These are phyloP conservation scores for Conomelus anceps DNA, from an alignment of 2,888 invertebrate species.

Conservation along the genomic window DNA sequence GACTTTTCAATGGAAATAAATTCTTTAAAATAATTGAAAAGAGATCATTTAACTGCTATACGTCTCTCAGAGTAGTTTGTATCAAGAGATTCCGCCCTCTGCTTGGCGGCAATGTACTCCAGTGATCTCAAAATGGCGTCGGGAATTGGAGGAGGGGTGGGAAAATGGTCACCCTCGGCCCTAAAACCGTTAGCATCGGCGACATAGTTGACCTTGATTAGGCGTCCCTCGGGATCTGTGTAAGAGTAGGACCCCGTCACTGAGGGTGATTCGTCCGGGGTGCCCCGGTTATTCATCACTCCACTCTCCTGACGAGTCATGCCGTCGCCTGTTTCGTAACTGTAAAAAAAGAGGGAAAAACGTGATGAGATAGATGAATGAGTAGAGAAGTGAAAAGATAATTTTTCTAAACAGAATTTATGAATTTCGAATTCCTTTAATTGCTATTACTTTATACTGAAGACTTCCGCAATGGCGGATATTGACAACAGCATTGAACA, in stretches of 20 bases:
- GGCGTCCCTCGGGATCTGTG: constrained; percentile 64
- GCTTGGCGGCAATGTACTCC: constrained; percentile 50
- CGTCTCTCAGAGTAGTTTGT: neutral
- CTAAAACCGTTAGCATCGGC: constrained; percentile 63
- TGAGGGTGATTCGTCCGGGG: constrained; percentile 48
- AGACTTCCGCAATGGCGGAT: no score
- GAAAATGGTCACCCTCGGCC: constrained; percentile 38
- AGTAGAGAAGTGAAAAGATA: no score
- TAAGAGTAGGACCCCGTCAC: constrained; percentile 54
- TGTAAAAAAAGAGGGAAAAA: constrained; percentile 37
- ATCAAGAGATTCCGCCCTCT: neutral
- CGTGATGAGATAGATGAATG: constrained; percentile 35
- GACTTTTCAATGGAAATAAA: no score
- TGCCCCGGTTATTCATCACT: constrained; percentile 48
- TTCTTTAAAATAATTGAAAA: no score
- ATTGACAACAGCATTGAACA: no score
- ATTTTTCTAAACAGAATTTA: no score
- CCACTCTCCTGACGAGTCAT: constrained; percentile 53
- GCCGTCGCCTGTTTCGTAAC: constrained; percentile 55
- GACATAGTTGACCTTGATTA: constrained; percentile 56
- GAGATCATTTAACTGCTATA: neutral
- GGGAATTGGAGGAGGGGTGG: constrained; percentile 38
- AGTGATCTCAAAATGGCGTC: constrained; percentile 45
- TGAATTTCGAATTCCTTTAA: no score
- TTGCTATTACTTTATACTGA: no score